Conservation (phyloP, 2,113 vertebrate genomes). For the Melospiza melodia region DNA sequence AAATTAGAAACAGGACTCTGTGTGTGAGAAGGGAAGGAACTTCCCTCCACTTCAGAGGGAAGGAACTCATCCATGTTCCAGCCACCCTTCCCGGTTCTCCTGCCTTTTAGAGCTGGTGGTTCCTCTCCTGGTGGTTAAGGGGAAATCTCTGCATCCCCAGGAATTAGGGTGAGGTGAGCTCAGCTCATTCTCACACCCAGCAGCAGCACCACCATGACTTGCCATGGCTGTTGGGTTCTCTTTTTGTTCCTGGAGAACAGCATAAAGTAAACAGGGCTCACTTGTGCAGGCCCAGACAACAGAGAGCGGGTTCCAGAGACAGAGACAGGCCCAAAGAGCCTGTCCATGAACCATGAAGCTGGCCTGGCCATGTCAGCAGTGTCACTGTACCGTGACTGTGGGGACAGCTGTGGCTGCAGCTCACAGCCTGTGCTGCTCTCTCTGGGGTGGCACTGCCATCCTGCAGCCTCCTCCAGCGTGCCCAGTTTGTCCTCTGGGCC, state of each 20-base stretch:
- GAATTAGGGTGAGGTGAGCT: not conserved
- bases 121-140: not conserved
- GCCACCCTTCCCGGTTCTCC: not conserved
- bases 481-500: not conserved
- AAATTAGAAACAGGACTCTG: not conserved
- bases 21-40: not conserved
- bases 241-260: not conserved
- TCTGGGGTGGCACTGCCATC: not conserved
- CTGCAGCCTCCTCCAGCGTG: not conserved
- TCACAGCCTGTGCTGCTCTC: not conserved
- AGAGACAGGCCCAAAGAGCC: not conserved
- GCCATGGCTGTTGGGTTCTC: not conserved
- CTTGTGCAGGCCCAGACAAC: not conserved
- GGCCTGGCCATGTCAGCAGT: not conserved
- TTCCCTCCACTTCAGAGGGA: not conserved
- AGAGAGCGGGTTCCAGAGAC: not conserved
- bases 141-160: not conserved
- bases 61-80: not conserved
- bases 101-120: not conserved
- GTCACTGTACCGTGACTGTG: fast-evolving
- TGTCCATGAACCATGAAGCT: not conserved
- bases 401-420: not conserved
- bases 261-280: not conserved
- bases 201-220: not conserved
- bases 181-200: not conserved